Evolutionary conservation across 2,113 vertebrate genomes (phyloP).

Genomic region (Rhinopomastus cyanomelas): DNA sequence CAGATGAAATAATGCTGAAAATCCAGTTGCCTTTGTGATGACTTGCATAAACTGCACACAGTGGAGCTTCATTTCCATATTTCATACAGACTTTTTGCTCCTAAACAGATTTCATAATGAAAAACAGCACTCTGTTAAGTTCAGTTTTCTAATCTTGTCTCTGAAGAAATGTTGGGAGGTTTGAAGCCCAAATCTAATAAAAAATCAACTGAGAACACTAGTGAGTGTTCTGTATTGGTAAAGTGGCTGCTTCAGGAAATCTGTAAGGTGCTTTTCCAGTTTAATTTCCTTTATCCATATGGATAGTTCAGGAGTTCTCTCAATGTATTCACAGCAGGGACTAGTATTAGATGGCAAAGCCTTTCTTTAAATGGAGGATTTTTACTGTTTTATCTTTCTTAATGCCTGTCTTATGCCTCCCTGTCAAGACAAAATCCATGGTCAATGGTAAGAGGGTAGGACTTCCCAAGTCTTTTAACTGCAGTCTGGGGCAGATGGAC

Average conservation of each 20-base stretch:
- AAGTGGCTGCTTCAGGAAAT: neutral
- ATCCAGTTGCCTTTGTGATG: neutral
- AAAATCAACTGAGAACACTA: neutral
- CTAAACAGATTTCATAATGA: neutral
- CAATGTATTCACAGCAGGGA: neutral
- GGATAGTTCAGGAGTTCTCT: neutral
- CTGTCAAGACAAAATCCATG: neutral
- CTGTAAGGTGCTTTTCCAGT: neutral
- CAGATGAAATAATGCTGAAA: neutral
- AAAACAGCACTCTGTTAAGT: neutral
- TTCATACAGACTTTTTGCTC: neutral
- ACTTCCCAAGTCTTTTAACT: neutral
- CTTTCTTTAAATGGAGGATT: neutral
- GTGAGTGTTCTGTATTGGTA: neutral
- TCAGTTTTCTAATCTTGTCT: neutral
- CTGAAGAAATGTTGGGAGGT: neutral
- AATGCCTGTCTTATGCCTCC: neutral
- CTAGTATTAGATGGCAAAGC: neutral
- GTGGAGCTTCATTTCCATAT: neutral
- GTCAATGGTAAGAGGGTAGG: neutral
- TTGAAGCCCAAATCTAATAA: neutral
- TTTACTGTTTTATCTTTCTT: neutral
- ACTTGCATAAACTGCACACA: neutral
- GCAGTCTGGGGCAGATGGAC: rapidly evolving
- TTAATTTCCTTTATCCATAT: neutral